Conservation (phyloP, 2,113 vertebrate species). For the Cyphomyrus discorhynchus region DNA sequence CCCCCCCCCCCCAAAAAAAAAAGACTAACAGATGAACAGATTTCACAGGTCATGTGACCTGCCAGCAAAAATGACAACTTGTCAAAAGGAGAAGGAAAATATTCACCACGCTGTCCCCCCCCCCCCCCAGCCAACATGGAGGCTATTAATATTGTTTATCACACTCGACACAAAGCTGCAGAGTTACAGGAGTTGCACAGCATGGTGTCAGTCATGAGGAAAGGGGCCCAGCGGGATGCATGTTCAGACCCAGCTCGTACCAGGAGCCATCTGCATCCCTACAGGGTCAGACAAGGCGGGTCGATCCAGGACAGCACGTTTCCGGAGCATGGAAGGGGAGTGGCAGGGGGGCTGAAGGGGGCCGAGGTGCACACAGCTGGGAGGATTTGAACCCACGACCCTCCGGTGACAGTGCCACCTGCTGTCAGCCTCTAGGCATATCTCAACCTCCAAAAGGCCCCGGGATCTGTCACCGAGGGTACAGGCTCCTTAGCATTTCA, state of each 20-base stretch:
- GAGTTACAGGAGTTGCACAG: background rate
- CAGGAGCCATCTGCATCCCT: background rate
- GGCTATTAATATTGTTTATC: background rate
- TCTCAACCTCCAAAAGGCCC: background rate
- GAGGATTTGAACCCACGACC: background rate
- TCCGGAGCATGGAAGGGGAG: background rate
- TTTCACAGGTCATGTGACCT: constrained; percentile 6
- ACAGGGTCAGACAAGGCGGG: background rate
- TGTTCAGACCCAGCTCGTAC: background rate
- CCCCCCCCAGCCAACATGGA: background rate
- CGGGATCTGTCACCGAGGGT: background rate
- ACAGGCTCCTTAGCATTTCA: background rate
- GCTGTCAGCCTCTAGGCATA: background rate
- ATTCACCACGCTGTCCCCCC: background rate
- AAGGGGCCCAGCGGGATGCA: background rate
- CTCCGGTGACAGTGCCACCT: background rate
- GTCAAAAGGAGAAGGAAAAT: background rate
- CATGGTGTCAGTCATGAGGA: background rate
- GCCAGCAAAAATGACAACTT: background rate
- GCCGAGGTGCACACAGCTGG: background rate
- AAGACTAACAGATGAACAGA: background rate
- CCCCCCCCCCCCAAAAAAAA: background rate
- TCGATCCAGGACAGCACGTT: background rate
- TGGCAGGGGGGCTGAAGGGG: background rate
- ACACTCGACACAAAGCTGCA: background rate